Evolutionary conservation across 2,888 invertebrate genomes (phyloP).

Genomic region (Cephalotes varians): DNA sequence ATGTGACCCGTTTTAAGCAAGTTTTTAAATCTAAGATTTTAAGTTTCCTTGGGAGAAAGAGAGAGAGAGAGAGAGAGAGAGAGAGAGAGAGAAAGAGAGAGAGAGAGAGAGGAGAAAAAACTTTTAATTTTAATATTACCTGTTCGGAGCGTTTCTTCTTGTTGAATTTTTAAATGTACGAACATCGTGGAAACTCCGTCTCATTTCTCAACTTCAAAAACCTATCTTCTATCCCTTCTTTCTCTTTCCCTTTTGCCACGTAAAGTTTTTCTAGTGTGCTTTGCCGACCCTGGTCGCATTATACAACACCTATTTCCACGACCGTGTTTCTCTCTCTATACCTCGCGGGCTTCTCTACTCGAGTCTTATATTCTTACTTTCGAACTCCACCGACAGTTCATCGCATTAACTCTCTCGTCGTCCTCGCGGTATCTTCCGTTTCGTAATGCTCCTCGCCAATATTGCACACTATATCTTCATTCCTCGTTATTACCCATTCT

Average conservation of each 20-base stretch:
- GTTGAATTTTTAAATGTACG: slow-evolving; percentile 51
- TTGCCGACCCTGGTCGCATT: slow-evolving; percentile 37
- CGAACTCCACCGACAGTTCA: slow-evolving; percentile 42
- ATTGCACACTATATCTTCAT: slow-evolving; percentile 3
- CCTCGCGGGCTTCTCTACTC: slow-evolving; percentile 24
- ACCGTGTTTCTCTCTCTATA: slow-evolving; percentile 32
- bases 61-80: not conserved
- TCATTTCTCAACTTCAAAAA: slow-evolving; percentile 54
- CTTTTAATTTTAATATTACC: slow-evolving; percentile 55
- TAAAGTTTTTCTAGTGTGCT: slow-evolving; percentile 43
- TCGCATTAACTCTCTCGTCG: slow-evolving; percentile 34
- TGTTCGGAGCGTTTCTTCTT: slow-evolving; percentile 34
- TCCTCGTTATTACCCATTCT: slow-evolving; percentile 23
- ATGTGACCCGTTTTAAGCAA: slow-evolving; percentile 59
- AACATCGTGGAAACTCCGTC: slow-evolving; percentile 40
- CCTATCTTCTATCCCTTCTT: slow-evolving; percentile 6
- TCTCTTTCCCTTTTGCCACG: not conserved
- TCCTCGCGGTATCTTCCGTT: slow-evolving; percentile 14
- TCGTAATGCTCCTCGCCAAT: slow-evolving; percentile 21
- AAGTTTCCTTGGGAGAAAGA: slow-evolving; percentile 5
- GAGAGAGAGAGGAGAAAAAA: not conserved
- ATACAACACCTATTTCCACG: slow-evolving; percentile 42
- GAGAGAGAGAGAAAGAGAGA: not conserved
- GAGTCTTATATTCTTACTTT: slow-evolving; percentile 44
- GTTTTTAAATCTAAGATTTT: slow-evolving; percentile 65